Base-by-base conservation (phyloP, 30 jellyfish, hydroid and myxozoan species). In the Catostylus mosaicus region DNA sequence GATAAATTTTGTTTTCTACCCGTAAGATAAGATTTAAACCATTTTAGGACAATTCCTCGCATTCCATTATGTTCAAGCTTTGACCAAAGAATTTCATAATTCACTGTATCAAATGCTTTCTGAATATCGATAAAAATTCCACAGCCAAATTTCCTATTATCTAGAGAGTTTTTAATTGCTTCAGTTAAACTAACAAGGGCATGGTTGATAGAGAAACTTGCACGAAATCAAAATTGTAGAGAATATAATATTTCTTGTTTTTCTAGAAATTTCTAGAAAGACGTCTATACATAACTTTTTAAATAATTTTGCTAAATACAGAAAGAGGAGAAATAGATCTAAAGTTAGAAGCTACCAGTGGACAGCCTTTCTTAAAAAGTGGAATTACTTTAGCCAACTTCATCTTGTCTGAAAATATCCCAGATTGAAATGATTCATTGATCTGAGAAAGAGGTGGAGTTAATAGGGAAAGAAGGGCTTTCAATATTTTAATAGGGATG, bases 161-260 rank as follows among this genome's bases (percentile, higher is more conserved):
- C 95, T 50, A 84, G 65, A 11, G 90, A 61, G 23, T 86, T 73
- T 43, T 80, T 50, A 64, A 84, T 86, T 9, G 85, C 79, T 76
- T 86, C 96, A 3, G 96, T 86, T 37, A 86, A 27, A 52, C 80
- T 64, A 22, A 65, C 86, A 51, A 62, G 91, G 51, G 91, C 80
- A 75, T 86, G 92, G 61, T 54, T 59, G 71, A 80, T 86, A 26
- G 85, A 75, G 40, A 75, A 79, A 27, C 62, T 46, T 1, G 78
- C 78, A 29, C 96, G 71, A 67, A 75, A 86, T 9, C 96, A 86
- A 75, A 86, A 86, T 77, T 86, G 96, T 29, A 63, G 35, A 37
- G 69, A 11, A 60, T 80, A 86, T 33, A 86, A 9, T 6, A 71
- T 68, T 34, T 77, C 80, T 4, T 86, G 86, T 31, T 65, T 65